Conservation (phyloP, 2,888 invertebrate genomes). For the Acronicta psi region DNA sequence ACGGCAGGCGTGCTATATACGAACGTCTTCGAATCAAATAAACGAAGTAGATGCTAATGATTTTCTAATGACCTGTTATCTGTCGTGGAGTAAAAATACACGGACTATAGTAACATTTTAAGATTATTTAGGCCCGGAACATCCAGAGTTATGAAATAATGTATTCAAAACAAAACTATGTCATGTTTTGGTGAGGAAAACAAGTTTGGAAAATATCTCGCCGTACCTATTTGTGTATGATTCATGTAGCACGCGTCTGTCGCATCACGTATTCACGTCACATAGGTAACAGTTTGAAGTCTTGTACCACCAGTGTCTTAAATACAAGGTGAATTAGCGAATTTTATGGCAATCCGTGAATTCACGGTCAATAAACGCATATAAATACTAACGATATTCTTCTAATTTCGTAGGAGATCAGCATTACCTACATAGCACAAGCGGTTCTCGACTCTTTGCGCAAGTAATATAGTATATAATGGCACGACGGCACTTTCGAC, state of each 20-base stretch:
- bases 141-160: conserved; percentile 10
- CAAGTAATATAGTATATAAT: conserved; percentile 38
- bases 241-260: conserved; percentile 36
- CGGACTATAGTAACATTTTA: conserved; percentile 13
- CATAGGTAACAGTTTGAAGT: conserved; percentile 12
- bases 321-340: conserved; percentile 41
- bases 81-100: conserved; percentile 5
- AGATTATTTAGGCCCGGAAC: conserved; percentile 3
- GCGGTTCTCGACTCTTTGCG: conserved; percentile 38
- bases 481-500: conserved; percentile 27
- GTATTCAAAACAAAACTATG: conserved; percentile 4
- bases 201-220: conserved; percentile 36
- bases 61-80: conserved; percentile 40
- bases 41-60: conserved; percentile 34
- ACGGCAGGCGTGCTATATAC: conserved; percentile 17
- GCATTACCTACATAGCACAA: conserved; percentile 16
- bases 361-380: conserved; percentile 58
- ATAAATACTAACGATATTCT: conserved; percentile 41
- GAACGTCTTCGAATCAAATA: conserved; percentile 30
- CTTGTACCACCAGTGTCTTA: conserved; percentile 18
- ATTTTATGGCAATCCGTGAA: conserved; percentile 44
- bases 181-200: conserved; percentile 47
- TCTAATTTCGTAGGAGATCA: conserved; percentile 41
- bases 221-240: conserved; percentile 26
- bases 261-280: conserved; percentile 7